phyloP scores from a whole-genome alignment of 2,113 vertebrate species.

The Addax nasomaculatus region DNA sequence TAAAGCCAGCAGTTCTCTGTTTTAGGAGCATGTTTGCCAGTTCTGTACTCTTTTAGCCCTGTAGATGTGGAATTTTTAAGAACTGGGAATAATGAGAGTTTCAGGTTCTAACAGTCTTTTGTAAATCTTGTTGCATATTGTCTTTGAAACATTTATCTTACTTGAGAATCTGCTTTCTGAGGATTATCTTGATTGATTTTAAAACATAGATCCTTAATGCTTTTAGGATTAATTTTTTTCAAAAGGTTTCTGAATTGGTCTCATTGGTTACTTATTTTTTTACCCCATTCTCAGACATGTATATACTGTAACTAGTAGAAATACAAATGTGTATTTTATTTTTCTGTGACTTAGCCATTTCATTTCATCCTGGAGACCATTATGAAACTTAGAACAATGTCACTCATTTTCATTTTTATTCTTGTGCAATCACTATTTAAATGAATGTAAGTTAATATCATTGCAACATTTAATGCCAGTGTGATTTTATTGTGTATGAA shows the following conservation, averaged over 20 bases:
- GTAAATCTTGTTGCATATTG: background rate
- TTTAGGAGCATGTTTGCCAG: background rate
- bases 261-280: conserved; percentile 8
- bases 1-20: background rate
- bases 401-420: conserved; percentile 54
- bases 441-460: conserved; percentile 48
- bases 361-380: conserved; percentile 19
- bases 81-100: background rate
- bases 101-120: background rate
- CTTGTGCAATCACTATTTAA: conserved; percentile 25
- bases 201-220: background rate
- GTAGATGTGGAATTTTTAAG: background rate
- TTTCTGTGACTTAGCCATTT: conserved; percentile 38
- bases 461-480: conserved; percentile 27
- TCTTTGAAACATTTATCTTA: conserved; percentile 2
- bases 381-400: background rate
- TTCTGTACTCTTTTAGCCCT: too few relatives aligned
- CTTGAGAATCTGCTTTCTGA: background rate
- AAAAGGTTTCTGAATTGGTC: background rate
- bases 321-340: conserved; percentile 22
- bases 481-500: background rate
- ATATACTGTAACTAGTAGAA: background rate
- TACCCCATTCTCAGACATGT: background rate
- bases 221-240: conserved; percentile 21
- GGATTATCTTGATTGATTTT: conserved; percentile 21